Conservation (phyloP, 2,888 invertebrate genomes). For the Drosophila kokeensis region DNA sequence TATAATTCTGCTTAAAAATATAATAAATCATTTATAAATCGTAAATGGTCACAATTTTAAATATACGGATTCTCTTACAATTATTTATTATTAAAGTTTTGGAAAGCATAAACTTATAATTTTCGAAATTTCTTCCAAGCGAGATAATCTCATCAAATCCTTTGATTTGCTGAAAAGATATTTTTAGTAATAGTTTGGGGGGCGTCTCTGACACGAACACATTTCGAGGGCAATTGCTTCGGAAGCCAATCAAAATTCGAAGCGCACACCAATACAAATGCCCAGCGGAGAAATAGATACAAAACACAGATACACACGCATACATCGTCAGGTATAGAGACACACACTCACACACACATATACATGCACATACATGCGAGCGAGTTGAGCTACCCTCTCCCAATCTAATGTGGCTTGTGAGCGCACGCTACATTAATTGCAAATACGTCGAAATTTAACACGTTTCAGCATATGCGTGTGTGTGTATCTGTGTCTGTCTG, state of each 20-base stretch:
- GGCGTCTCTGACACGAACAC: constrained; percentile 55
- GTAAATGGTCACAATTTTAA: not conserved
- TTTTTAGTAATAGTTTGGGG: constrained; percentile 32
- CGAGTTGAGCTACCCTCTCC: constrained; percentile 39
- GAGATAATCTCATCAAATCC: not conserved
- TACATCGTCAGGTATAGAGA: constrained; percentile 16
- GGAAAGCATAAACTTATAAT: not conserved
- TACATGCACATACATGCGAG: constrained; percentile 8
- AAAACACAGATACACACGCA: constrained; percentile 50
- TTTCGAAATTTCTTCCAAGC: not conserved
- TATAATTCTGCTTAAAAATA: not conserved
- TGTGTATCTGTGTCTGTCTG: constrained; percentile 24
- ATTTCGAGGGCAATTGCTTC: constrained; percentile 56
- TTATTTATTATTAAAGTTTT: not conserved
- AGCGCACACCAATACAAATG: constrained; percentile 67
- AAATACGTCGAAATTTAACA: constrained; percentile 69
- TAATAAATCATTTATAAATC: not conserved
- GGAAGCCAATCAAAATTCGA: constrained; percentile 83
- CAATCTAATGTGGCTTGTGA: constrained; percentile 60
- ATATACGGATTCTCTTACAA: not conserved
- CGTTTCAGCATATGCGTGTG: constrained; percentile 41
- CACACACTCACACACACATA: constrained; percentile 13
- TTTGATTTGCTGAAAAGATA: constrained; percentile 19
- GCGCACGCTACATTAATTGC: constrained; percentile 68
- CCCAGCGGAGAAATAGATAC: constrained; percentile 44